phyloP scores from a whole-genome alignment of 2,888 invertebrate species.

The Parnassius mnemosyne region DNA sequence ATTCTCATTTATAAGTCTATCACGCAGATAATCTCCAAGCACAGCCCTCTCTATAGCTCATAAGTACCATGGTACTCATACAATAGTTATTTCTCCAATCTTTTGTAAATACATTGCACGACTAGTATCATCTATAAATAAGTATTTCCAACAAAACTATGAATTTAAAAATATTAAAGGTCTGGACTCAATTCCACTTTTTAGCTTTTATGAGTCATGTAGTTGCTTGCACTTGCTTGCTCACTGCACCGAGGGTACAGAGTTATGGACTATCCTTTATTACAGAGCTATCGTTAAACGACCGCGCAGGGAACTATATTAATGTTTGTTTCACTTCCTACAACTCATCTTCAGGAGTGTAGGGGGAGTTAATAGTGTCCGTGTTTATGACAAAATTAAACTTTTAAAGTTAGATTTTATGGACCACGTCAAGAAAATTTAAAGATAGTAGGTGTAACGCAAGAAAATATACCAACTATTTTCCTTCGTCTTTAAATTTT shows the following conservation, averaged over 20 bases:
- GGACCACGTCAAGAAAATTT: neutral
- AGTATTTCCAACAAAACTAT: neutral
- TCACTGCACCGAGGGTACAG: conserved; percentile 17
- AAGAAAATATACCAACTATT: no score
- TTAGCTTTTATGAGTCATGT: conserved; percentile 28
- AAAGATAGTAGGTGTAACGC: neutral
- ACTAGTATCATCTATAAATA: neutral
- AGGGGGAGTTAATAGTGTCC: no score
- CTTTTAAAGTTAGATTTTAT: conserved; percentile 12
- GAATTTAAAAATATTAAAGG: conserved; percentile 13
- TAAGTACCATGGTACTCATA: no score
- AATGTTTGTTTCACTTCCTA: conserved; percentile 5
- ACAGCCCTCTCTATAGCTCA: no score
- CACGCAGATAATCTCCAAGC: no score
- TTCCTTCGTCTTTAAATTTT: no score
- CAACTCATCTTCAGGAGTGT: neutral
- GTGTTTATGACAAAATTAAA: conserved; percentile 15
- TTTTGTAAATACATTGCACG: no score
- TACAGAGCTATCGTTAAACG: conserved; percentile 13
- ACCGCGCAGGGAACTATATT: conserved; percentile 17
- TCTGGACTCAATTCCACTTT: conserved; percentile 19
- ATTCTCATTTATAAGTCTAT: no score
- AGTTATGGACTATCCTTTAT: conserved; percentile 8
- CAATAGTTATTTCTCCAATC: no score
- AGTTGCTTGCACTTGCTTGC: conserved; percentile 29